Evolutionary conservation across 2,113 vertebrate species (phyloP).

Genomic region (Chamaea fasciata): DNA sequence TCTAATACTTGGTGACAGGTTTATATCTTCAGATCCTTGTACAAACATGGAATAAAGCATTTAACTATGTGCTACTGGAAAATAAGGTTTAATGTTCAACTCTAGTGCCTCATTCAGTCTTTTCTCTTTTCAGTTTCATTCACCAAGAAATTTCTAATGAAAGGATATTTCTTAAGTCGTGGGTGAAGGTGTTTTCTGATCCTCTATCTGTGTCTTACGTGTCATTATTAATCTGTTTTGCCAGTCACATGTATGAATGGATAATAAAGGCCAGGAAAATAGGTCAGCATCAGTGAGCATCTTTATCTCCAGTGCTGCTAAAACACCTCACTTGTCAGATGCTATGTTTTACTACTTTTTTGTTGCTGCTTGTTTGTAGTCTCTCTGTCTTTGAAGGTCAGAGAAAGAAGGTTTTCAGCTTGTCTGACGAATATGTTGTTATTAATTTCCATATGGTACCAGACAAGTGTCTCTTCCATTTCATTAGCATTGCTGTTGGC

Average conservation of each 20-base stretch:
- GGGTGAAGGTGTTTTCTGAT: not conserved
- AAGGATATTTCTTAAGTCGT: not conserved
- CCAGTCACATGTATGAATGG: not conserved
- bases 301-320: not conserved
- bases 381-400: not conserved
- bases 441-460: not conserved
- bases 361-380: not conserved
- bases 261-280: slow-evolving; percentile 4
- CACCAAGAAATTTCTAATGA: not conserved
- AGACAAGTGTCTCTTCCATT: not conserved
- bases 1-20: slow-evolving; percentile 31
- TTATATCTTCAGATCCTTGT: slow-evolving; percentile 28
- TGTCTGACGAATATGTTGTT: not conserved
- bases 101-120: not conserved
- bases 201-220: not conserved
- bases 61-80: slow-evolving; percentile 25
- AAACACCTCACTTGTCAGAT: not conserved
- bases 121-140: not conserved
- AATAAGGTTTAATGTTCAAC: not conserved
- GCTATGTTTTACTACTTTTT: not conserved
- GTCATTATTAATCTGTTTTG: not conserved
- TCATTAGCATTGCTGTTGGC: not conserved
- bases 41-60: slow-evolving; percentile 24
- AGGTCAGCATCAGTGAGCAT: not conserved
- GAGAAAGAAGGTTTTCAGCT: not conserved